Evolutionary conservation across 2,888 invertebrate genomes (phyloP).

Genomic region (Troides oblongomaculatus): DNA sequence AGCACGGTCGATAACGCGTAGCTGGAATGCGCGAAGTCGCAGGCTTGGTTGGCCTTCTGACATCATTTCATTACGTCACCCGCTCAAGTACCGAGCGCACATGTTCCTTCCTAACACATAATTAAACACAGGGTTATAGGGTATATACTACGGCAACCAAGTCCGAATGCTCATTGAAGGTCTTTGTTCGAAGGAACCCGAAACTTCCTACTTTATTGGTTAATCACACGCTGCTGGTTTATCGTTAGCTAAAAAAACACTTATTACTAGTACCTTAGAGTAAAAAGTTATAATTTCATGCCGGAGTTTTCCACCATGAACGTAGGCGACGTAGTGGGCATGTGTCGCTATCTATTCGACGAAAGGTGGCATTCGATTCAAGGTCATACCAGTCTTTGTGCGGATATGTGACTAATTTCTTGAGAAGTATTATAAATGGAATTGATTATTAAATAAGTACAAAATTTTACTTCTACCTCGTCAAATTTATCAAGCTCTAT

Average conservation of each 20-base stretch:
- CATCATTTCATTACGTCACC: constrained; percentile 47
- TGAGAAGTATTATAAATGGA: no score
- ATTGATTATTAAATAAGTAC: no score
- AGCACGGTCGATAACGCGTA: constrained; percentile 19
- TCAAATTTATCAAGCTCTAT: no score
- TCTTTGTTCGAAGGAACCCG: constrained; percentile 31
- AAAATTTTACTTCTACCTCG: no score
- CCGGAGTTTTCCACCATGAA: neutral
- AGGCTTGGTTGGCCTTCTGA: constrained; percentile 38
- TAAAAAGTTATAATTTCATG: constrained; percentile 6
- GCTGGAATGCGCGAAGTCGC: constrained; percentile 27
- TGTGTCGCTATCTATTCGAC: constrained; percentile 13
- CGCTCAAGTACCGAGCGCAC: constrained; percentile 31
- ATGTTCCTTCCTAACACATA: constrained; percentile 34
- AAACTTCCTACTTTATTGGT: constrained; percentile 39
- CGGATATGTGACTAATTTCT: neutral
- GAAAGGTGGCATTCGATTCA: constrained; percentile 5
- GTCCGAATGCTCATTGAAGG: constrained; percentile 36
- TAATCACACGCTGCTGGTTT: constrained; percentile 14
- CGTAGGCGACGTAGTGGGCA: constrained; percentile 3
- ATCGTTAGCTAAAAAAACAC: constrained; percentile 9
- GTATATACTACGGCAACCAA: constrained; percentile 39
- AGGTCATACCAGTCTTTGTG: constrained; percentile 1
- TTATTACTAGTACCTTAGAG: neutral
- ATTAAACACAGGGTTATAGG: constrained; percentile 36